Conservation (phyloP, 2,888 invertebrate species). For the Eurytoma californica region DNA sequence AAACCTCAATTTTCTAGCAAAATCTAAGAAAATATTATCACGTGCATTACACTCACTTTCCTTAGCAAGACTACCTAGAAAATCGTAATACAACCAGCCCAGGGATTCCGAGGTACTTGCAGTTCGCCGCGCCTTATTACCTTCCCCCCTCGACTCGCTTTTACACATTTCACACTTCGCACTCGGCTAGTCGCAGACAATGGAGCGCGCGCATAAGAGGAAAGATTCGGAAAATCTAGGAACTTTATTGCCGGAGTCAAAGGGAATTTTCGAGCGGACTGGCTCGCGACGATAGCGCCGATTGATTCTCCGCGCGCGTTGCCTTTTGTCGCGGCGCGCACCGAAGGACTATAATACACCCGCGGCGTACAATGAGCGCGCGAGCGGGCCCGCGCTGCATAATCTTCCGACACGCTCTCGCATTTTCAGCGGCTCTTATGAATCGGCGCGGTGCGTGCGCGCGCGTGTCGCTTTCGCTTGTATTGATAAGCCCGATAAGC, state of each 20-base stretch:
- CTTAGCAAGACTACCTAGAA: no score
- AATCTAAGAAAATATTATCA: no score
- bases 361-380: neutral
- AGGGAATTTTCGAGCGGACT: constrained; percentile 42
- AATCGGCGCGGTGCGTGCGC: constrained; percentile 28
- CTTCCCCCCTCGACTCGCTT: no score
- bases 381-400: constrained; percentile 14
- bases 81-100: no score
- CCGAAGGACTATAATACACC: neutral
- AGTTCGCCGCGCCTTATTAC: no score
- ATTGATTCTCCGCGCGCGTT: constrained; percentile 26
- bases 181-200: no score
- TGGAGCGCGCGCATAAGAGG: no score
- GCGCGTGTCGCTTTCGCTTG: constrained; percentile 16
- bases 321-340: constrained; percentile 32
- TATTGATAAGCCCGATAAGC: constrained; percentile 56
- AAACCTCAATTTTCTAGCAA: no score
- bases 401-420: constrained; percentile 20
- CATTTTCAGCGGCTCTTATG: constrained; percentile 36
- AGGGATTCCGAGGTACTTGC: no score
- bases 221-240: no score
- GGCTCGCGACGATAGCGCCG: constrained; percentile 25
- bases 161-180: no score
- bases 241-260: neutral
- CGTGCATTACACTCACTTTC: no score